A percentile compares a stretch with the other conserved stretches of the same genome.
phyloP scores from a whole-genome alignment of 2,888 invertebrate genomes.

The Campopleginae sp. region DNA sequence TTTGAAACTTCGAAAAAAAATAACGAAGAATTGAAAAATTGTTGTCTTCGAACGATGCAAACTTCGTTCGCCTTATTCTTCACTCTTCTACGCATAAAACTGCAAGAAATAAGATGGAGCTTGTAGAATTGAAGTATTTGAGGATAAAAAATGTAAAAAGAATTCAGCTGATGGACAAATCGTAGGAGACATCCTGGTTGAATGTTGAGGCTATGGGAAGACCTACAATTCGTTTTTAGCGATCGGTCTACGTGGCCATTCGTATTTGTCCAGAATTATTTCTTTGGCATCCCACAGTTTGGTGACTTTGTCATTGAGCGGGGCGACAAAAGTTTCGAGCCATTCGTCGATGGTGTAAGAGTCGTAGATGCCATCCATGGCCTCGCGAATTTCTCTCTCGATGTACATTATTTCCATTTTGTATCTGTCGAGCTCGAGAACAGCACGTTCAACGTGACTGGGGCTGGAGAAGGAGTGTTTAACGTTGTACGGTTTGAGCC shows the following conservation, averaged over 20 bases:
- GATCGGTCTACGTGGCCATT: slow-evolving; percentile 86
- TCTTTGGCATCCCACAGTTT: slow-evolving; percentile 83
- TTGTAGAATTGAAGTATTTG: neutral
- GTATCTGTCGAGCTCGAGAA: slow-evolving; percentile 82
- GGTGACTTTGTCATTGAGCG: slow-evolving; percentile 82
- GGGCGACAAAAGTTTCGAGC: slow-evolving; percentile 83
- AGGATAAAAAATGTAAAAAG: neutral
- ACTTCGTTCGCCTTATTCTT: no score
- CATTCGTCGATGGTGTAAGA: slow-evolving; percentile 84
- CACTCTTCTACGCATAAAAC: neutral
- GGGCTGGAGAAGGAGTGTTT: slow-evolving; percentile 85
- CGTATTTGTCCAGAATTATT: slow-evolving; percentile 83
- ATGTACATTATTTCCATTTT: slow-evolving; percentile 83
- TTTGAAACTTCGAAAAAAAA: no score
- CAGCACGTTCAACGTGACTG: slow-evolving; percentile 84
- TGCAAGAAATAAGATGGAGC: neutral
- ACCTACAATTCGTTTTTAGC: slow-evolving; percentile 73
- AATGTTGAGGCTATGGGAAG: neutral
- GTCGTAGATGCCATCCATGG: slow-evolving; percentile 84
- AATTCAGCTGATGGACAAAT: neutral
- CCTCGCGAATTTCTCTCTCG: slow-evolving; percentile 82
- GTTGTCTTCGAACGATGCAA: no score
- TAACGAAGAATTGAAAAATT: no score
- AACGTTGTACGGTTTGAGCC: slow-evolving; percentile 86
- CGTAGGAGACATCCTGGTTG: neutral